These are phyloP conservation scores for Anarrhichthys ocellatus DNA, from an alignment of 2,113 vertebrate species.

Conservation along the genomic window DNA sequence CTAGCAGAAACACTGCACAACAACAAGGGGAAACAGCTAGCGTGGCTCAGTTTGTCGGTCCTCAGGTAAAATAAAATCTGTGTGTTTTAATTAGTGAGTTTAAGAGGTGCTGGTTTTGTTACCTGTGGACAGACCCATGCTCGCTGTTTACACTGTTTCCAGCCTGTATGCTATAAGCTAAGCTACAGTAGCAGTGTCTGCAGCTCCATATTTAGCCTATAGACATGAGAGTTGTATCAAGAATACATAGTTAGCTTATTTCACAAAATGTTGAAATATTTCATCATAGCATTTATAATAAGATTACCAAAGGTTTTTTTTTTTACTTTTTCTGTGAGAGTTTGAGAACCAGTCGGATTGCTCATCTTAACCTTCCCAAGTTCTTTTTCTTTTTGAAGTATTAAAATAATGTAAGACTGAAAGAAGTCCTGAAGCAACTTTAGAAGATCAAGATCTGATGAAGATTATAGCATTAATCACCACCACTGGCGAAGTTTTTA, in stretches of 20 bases:
- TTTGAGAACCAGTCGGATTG: neutral
- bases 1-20: too few species aligned
- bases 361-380: too few species aligned
- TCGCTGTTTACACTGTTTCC: neutral
- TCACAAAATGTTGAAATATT: neutral
- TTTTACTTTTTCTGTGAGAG: neutral
- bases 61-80: too few species aligned
- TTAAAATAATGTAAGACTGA: conserved; percentile 8
- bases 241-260: neutral
- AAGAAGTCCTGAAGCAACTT: conserved; percentile 6
- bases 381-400: neutral
- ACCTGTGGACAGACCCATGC: neutral
- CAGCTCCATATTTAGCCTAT: neutral
- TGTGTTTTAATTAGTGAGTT: too few species aligned
- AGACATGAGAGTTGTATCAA: too few species aligned
- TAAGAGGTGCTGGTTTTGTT: too few species aligned
- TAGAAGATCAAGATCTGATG: neutral
- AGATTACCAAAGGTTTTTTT: neutral
- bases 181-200: neutral
- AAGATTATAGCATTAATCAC: conserved; percentile 11
- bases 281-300: neutral
- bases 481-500: conserved; percentile 11
- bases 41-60: too few species aligned
- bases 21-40: too few species aligned
- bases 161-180: neutral